A percentile compares a stretch with the other conserved stretches of the same genome.
phyloP scores from a whole-genome alignment of 2,113 vertebrate genomes.

The Neofelis nebulosa region DNA sequence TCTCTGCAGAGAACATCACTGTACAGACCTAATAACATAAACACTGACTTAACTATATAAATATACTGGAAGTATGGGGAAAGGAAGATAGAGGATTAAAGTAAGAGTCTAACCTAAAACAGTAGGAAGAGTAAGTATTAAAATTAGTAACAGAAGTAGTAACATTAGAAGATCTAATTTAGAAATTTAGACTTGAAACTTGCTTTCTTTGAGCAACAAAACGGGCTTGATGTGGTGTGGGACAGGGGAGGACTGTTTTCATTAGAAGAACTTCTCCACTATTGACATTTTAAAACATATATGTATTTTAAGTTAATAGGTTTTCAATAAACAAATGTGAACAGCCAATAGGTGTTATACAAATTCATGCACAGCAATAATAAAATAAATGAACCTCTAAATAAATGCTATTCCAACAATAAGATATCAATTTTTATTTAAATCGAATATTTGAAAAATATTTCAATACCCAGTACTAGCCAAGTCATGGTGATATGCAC shows the following conservation, averaged over 20 bases:
- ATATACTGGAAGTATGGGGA: not conserved
- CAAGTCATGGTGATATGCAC: not conserved
- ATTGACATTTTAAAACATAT: slow-evolving; percentile 1
- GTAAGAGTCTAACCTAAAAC: not conserved
- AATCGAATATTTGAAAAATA: not conserved
- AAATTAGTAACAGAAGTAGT: not conserved
- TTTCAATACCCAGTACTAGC: not conserved
- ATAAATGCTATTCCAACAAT: not conserved
- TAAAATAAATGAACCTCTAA: slow-evolving; percentile 1
- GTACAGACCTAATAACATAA: no score
- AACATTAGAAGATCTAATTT: not conserved
- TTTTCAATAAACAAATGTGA: slow-evolving; percentile 22
- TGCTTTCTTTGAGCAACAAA: not conserved
- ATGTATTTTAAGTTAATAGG: not conserved
- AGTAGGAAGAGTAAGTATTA: not conserved
- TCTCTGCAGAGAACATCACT: not conserved
- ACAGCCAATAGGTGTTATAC: not conserved
- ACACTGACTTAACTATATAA: not conserved
- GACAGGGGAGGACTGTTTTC: not conserved
- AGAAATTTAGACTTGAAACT: not conserved
- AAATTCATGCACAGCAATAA: not conserved
- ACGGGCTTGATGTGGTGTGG: not conserved
- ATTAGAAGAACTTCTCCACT: not conserved
- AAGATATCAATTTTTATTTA: slow-evolving; percentile 26
- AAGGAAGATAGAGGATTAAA: not conserved